A percentile compares a stretch with the other conserved stretches of the same genome.
Evolutionary conservation across 1,140 invertebrate genomes (phyloP).

Genomic region (Thaumetopoea pityocampa): DNA sequence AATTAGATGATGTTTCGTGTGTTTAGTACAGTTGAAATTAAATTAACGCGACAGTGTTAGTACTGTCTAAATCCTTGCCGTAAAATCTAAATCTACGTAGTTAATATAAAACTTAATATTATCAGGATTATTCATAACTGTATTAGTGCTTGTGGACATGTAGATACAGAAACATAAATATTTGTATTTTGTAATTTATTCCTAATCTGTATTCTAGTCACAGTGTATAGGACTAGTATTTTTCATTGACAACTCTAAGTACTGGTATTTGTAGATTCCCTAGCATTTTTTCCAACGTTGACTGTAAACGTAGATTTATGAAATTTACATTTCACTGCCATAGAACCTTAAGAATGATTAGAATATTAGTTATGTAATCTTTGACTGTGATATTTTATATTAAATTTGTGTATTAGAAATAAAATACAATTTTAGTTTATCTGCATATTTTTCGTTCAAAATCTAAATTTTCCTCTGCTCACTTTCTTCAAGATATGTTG

Average conservation of each 20-base stretch:
- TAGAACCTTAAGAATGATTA: constrained; percentile 53
- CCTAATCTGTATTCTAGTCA: constrained; percentile 69
- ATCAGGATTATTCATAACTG: constrained; percentile 19
- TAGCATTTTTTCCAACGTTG: constrained; percentile 26
- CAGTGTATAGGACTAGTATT: constrained; percentile 65
- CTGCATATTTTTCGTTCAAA: constrained; percentile 21
- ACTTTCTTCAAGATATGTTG: constrained; percentile 4
- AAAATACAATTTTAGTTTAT: constrained; percentile 51
- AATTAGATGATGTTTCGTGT: constrained; percentile 10
- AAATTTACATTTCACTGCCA: constrained; percentile 60
- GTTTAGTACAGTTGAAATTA: constrained; percentile 12
- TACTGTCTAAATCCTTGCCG: no score
- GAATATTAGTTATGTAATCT: constrained; percentile 64
- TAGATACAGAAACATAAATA: constrained; percentile 54
- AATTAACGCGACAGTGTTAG: constrained; percentile 14
- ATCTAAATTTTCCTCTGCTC: constrained; percentile 25
- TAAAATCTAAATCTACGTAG: constrained; percentile 13
- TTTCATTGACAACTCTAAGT: constrained; percentile 18
- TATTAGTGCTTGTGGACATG: constrained; percentile 46
- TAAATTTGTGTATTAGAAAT: constrained; percentile 66
- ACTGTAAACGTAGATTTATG: constrained; percentile 26
- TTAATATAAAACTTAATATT: constrained; percentile 10
- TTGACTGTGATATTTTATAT: constrained; percentile 75
- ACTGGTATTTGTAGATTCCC: no score
- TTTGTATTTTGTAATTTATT: constrained; percentile 55